Percentiles rank a stretch among this genome's conserved stretches.
Conservation (phyloP, 2,888 invertebrate genomes). For the Maniola hyperantus region DNA sequence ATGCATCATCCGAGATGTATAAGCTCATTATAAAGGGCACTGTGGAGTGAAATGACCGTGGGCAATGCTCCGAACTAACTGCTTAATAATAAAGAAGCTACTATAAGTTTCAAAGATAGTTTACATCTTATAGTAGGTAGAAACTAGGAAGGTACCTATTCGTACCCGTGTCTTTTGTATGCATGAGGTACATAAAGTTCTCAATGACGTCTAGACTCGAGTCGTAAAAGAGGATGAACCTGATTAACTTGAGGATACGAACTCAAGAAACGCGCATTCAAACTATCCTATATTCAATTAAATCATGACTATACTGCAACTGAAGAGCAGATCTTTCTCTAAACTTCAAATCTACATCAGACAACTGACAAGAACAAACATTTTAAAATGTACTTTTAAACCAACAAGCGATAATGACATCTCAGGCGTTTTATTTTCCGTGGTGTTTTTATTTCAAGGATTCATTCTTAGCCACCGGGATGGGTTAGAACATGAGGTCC, state of each 20-base stretch:
- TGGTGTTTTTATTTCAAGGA: too few relatives aligned
- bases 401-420: too few relatives aligned
- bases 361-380: too few relatives aligned
- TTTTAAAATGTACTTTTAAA: too few relatives aligned
- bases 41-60: conserved; percentile 6
- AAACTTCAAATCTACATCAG: neutral
- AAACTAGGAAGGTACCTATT: neutral
- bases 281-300: neutral
- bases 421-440: too few relatives aligned
- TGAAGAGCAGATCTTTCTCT: neutral
- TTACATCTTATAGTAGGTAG: conserved; percentile 14
- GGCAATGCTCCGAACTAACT: conserved; percentile 9
- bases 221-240: neutral
- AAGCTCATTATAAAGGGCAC: neutral
- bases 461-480: too few relatives aligned
- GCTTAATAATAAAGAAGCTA: conserved; percentile 13
- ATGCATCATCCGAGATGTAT: neutral
- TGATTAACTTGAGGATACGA: neutral
- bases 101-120: conserved; percentile 13
- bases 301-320: neutral
- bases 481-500: too few relatives aligned
- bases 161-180: conserved; percentile 2
- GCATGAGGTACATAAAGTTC: neutral
- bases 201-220: conserved; percentile 1
- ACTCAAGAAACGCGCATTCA: too few relatives aligned